Percentiles rank a stretch among this genome's conserved stretches.
These are phyloP conservation scores for Kryptolebias ocellatus DNA, from an alignment of 2,797 vertebrate species.

Conservation along the genomic window DNA sequence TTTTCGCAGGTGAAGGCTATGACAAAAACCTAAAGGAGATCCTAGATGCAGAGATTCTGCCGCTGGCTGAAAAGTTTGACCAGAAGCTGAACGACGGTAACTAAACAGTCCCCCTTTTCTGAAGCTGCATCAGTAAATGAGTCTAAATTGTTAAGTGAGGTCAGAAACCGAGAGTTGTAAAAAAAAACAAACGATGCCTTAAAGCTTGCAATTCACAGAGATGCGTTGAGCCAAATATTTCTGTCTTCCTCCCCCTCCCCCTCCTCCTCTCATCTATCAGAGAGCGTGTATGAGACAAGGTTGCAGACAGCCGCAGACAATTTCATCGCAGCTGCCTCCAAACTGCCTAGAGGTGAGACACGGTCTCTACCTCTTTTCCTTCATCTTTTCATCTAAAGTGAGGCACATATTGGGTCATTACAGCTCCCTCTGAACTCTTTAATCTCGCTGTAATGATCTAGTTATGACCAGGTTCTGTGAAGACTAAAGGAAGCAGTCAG, in stretches of 20 bases:
- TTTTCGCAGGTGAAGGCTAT: slow-evolving; percentile 70
- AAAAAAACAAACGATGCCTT: slow-evolving; percentile 60
- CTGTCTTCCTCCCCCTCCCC: slow-evolving; percentile 32
- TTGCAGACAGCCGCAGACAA: slow-evolving; percentile 77
- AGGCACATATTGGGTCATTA: slow-evolving; percentile 60
- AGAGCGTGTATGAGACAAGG: slow-evolving; percentile 71
- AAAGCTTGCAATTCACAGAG: slow-evolving; percentile 52
- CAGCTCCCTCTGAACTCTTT: slow-evolving; percentile 61
- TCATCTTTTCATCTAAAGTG: slow-evolving; percentile 63
- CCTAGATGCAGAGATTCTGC: slow-evolving; percentile 68
- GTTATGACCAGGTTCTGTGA: slow-evolving; percentile 44
- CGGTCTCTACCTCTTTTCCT: slow-evolving; percentile 47
- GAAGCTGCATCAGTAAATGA: slow-evolving; percentile 18
- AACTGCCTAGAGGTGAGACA: slow-evolving; percentile 83
- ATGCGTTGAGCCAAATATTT: slow-evolving; percentile 59
- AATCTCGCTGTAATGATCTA: slow-evolving; percentile 51
- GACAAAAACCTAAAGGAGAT: slow-evolving; percentile 69
- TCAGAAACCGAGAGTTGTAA: slow-evolving; percentile 29
- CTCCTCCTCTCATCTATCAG: slow-evolving; percentile 63
- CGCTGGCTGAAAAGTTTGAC: slow-evolving; percentile 70
- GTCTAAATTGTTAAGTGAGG: slow-evolving; percentile 34
- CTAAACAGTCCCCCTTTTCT: slow-evolving; percentile 19
- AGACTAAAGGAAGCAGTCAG: slow-evolving; percentile 31
- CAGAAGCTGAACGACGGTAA: slow-evolving; percentile 55
- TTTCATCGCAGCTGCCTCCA: slow-evolving; percentile 78